These are phyloP conservation scores for Syrrhaptes paradoxus DNA, from an alignment of 2,113 vertebrate genomes.

Conservation along the genomic window DNA sequence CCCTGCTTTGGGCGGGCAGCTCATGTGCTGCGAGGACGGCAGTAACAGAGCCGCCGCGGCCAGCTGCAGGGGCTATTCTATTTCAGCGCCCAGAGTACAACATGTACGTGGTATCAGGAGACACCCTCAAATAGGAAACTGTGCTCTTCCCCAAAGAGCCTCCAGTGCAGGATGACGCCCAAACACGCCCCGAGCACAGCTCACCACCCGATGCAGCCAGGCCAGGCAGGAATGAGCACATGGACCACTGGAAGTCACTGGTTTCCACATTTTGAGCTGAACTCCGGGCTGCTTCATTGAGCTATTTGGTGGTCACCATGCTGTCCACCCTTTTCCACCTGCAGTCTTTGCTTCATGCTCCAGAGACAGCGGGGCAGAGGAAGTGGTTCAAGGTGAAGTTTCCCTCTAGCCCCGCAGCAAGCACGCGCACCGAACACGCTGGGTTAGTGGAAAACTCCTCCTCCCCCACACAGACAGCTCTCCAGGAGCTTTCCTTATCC, in stretches of 20 bases:
- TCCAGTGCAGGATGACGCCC: background rate
- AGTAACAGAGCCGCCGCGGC: accelerated
- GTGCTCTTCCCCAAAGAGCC: background rate
- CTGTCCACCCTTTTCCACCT: background rate
- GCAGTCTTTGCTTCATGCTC: background rate
- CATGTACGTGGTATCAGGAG: background rate
- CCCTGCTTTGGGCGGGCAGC: accelerated
- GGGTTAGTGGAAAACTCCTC: background rate
- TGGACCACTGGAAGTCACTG: accelerated
- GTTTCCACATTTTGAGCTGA: background rate
- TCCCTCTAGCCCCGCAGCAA: background rate
- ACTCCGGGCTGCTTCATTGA: background rate
- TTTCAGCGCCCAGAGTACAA: background rate
- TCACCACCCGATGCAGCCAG: accelerated
- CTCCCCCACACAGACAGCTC: background rate
- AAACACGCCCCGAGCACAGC: accelerated
- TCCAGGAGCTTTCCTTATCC: background rate
- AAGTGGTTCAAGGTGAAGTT: background rate
- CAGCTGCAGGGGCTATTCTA: background rate
- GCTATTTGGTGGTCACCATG: background rate
- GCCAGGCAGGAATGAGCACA: background rate
- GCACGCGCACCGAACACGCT: accelerated
- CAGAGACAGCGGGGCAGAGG: accelerated
- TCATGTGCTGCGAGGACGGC: accelerated
- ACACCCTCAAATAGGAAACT: background rate